Evolutionary conservation across 2,888 invertebrate species (phyloP).

Genomic region (Chrysodeixis includens): DNA sequence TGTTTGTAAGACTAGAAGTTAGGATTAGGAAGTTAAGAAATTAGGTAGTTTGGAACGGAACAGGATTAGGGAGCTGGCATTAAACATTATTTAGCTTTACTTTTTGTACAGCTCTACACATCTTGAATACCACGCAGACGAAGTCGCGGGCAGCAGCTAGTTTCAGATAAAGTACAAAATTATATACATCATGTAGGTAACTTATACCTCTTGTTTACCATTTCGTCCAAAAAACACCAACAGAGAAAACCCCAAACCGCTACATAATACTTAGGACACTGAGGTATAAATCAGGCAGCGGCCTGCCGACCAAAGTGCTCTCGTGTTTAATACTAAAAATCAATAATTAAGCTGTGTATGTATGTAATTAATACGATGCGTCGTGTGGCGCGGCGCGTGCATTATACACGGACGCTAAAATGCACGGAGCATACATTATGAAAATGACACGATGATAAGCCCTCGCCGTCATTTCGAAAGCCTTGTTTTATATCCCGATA

Average conservation of each 20-base stretch:
- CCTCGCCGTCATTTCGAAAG: slow-evolving; percentile 59
- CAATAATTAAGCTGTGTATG: slow-evolving; percentile 85
- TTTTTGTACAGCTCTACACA: no score
- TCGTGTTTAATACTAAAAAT: slow-evolving; percentile 86
- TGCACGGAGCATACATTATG: slow-evolving; percentile 57
- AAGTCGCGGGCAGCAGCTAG: background rate
- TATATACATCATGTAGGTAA: no score
- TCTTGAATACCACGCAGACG: no score
- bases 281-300: slow-evolving; percentile 62
- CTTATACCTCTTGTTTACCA: no score
- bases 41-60: no score
- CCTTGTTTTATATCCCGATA: slow-evolving; percentile 54
- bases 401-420: slow-evolving; percentile 78
- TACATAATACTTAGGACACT: slow-evolving; percentile 41
- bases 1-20: no score
- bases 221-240: slow-evolving; percentile 21
- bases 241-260: slow-evolving; percentile 13
- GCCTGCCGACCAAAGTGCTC: slow-evolving; percentile 69
- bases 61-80: no score
- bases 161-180: background rate
- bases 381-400: slow-evolving; percentile 68
- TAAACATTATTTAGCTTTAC: no score
- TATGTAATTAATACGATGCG: slow-evolving; percentile 85
- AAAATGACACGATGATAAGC: slow-evolving; percentile 69
- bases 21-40: no score